These are phyloP conservation scores for Saccostrea cuccullata DNA, from an alignment of 1,140 invertebrate genomes.

Conservation along the genomic window DNA sequence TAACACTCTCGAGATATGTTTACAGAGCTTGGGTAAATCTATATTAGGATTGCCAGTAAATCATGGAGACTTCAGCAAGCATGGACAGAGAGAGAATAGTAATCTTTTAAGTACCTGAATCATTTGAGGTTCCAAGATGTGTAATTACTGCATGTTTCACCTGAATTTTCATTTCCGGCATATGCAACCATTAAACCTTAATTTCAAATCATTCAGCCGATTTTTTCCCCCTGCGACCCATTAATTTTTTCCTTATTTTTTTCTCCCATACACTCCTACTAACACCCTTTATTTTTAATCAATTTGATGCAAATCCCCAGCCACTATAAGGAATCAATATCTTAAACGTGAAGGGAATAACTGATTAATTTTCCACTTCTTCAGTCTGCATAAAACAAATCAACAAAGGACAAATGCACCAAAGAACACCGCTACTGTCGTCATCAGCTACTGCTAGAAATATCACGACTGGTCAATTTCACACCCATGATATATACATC, in stretches of 20 bases:
- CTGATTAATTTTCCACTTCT: conserved; percentile 28
- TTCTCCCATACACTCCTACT: not conserved
- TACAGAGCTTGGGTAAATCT: not conserved
- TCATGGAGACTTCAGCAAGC: not conserved
- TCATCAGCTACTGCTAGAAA: too few species aligned
- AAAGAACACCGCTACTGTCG: too few species aligned
- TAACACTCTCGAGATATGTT: conserved; percentile 3
- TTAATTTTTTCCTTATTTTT: not conserved
- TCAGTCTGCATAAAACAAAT: not conserved
- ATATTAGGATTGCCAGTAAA: conserved; percentile 15
- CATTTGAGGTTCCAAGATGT: not conserved
- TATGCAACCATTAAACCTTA: not conserved
- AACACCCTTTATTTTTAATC: not conserved
- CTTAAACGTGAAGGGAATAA: conserved; percentile 23
- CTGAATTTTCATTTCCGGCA: not conserved
- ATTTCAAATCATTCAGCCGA: not conserved
- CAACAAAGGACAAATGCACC: too few species aligned
- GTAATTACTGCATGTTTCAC: not conserved
- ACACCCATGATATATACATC: too few species aligned
- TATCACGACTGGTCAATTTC: too few species aligned
- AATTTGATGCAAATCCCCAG: not conserved
- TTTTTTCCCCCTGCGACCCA: not conserved
- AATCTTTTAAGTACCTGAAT: not conserved
- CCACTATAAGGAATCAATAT: conserved; percentile 4
- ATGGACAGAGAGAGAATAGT: not conserved